These are phyloP conservation scores for Spodoptera frugiperda DNA, from an alignment of 1,140 invertebrate species.

Conservation along the genomic window DNA sequence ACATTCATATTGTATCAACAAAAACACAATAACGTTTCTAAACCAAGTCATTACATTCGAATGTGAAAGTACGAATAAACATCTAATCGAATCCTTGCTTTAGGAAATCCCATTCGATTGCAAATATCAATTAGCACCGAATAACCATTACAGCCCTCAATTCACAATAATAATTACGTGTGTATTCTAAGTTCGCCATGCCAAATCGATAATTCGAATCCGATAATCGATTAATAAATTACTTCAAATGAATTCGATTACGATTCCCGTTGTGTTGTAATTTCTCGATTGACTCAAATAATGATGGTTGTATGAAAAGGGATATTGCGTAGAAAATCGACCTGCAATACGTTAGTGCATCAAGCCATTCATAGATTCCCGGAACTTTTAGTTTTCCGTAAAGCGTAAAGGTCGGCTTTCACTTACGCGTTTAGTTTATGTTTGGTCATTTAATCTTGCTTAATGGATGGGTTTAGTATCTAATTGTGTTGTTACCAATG, in stretches of 20 bases:
- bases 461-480: too few relatives aligned
- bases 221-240: conserved; percentile 37
- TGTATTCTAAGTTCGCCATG: conserved; percentile 22
- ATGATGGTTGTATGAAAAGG: conserved; percentile 34
- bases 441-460: too few relatives aligned
- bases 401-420: background rate
- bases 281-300: conserved; percentile 31
- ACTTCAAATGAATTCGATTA: conserved; percentile 31
- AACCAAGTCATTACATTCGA: background rate
- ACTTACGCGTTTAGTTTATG: conserved; percentile 12
- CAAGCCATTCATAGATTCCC: conserved; percentile 33
- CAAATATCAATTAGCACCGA: conserved; percentile 10
- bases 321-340: conserved; percentile 25
- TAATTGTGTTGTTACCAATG: too few relatives aligned
- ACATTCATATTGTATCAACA: too few relatives aligned
- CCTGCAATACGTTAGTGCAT: conserved; percentile 7
- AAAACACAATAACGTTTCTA: too few relatives aligned
- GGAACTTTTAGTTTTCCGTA: conserved; percentile 26
- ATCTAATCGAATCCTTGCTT: background rate
- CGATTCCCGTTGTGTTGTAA: conserved; percentile 26
- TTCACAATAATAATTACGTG: conserved; percentile 24
- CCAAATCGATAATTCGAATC: conserved; percentile 22
- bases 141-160: background rate
- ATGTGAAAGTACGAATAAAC: background rate
- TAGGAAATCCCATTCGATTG: background rate